Percentiles rank a stretch among this genome's conserved stretches.
Conservation (phyloP, 2,797 vertebrate species). For the Pachyuromys duprasi region DNA sequence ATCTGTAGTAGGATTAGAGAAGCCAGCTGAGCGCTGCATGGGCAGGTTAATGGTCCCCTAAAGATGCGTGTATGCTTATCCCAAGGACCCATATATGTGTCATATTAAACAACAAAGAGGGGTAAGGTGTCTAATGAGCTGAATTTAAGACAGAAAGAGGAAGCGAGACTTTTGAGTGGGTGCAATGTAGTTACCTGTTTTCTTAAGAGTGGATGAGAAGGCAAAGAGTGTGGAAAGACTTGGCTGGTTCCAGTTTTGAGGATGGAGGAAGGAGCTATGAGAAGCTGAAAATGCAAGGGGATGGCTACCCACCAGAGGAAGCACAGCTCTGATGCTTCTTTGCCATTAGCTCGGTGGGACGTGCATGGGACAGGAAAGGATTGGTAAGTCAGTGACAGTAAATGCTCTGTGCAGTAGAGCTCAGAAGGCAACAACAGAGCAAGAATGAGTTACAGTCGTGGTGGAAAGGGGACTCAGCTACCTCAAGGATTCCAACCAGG, state of each 20-base stretch:
- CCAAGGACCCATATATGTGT: background rate
- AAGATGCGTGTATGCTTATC: background rate
- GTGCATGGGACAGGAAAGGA: background rate
- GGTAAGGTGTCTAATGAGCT: background rate
- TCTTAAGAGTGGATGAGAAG: background rate
- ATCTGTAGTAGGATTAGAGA: background rate
- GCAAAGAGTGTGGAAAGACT: background rate
- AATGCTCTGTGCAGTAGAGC: background rate
- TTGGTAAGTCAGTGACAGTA: background rate
- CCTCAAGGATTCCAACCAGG: background rate
- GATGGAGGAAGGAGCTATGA: background rate
- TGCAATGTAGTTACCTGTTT: background rate
- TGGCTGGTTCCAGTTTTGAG: background rate
- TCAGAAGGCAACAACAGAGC: too few species aligned
- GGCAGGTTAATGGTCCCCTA: background rate
- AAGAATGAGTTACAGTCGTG: background rate
- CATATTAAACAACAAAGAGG: background rate
- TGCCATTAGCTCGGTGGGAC: background rate
- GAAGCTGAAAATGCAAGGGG: background rate
- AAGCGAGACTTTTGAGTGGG: background rate
- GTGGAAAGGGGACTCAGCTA: background rate
- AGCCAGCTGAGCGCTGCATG: background rate
- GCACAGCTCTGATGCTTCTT: background rate
- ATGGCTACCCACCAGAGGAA: background rate
- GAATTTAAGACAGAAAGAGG: conserved; percentile 31